phyloP scores from a whole-genome alignment of 2,113 vertebrate species.

The Labrus mixtus region DNA sequence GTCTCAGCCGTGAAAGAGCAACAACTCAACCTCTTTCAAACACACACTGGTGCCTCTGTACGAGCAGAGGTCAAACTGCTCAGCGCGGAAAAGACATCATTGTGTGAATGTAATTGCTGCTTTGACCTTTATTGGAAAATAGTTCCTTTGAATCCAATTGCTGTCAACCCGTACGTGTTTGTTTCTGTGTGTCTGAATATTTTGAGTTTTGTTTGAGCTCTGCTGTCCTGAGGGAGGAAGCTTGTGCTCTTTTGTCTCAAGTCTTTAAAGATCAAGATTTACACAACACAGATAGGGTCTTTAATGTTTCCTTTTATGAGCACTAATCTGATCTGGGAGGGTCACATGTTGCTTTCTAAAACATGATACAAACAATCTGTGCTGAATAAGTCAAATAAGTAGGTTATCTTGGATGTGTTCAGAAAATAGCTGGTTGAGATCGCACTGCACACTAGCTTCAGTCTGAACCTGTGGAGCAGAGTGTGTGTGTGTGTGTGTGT shows the following conservation, averaged over 20 bases:
- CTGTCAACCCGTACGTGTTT: constrained; percentile 5
- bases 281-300: background rate
- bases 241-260: constrained; percentile 5
- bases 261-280: background rate
- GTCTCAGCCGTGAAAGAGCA: background rate
- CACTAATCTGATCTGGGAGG: constrained; percentile 1
- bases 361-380: background rate
- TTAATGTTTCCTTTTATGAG: constrained; percentile 3
- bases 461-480: background rate
- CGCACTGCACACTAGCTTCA: background rate
- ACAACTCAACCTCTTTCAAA: background rate
- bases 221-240: background rate
- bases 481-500: constrained; percentile 16
- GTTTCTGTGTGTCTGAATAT: constrained; percentile 22
- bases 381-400: constrained; percentile 26
- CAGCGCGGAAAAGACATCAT: constrained; percentile 1
- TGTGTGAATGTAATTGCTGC: constrained; percentile 35
- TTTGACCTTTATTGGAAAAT: constrained; percentile 34
- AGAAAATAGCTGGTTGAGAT: constrained; percentile 6
- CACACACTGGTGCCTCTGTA: constrained; percentile 40
- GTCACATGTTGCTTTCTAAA: constrained; percentile 24
- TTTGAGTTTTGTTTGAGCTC: background rate
- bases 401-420: constrained; percentile 26
- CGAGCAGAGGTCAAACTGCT: constrained; percentile 17
- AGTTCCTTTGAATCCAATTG: constrained; percentile 31